A percentile compares a stretch with the other conserved stretches of the same genome.
Conservation (phyloP, 2,797 vertebrate species). For the Lophius americanus region DNA sequence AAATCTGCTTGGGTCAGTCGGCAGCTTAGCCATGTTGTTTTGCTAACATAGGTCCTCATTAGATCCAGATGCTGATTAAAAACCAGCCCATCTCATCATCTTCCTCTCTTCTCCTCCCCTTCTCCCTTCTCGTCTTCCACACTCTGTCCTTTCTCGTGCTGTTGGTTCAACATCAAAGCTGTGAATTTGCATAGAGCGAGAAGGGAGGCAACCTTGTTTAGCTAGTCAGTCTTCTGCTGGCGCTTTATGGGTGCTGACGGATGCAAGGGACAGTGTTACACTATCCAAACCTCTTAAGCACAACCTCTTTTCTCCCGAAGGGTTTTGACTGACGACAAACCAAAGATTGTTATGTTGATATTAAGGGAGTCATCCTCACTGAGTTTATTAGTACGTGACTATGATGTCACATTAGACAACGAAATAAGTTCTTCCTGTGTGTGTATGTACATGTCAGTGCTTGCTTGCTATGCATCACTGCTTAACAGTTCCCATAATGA, state of each 20-base stretch:
- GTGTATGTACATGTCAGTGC: constrained; percentile 12
- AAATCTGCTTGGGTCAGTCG: constrained; percentile 50
- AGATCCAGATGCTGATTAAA: constrained; percentile 61
- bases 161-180: constrained; percentile 73
- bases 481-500: constrained; percentile 50
- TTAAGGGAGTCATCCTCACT: neutral
- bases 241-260: constrained; percentile 69
- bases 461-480: constrained; percentile 39
- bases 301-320: constrained; percentile 34
- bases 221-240: constrained; percentile 49
- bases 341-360: constrained; percentile 1
- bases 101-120: constrained; percentile 11
- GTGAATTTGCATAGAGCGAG: constrained; percentile 66
- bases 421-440: neutral
- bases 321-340: constrained; percentile 22
- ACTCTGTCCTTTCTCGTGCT: constrained; percentile 51
- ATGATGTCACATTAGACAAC: neutral
- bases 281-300: constrained; percentile 54
- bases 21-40: constrained; percentile 43
- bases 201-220: constrained; percentile 65
- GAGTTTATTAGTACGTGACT: constrained; percentile 10
- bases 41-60: constrained; percentile 69
- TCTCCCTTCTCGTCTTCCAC: constrained; percentile 35
- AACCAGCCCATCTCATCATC: constrained; percentile 48
- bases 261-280: constrained; percentile 65